Conservation (phyloP, 2,888 invertebrate genomes). For the Nasonovia ribisnigri region DNA sequence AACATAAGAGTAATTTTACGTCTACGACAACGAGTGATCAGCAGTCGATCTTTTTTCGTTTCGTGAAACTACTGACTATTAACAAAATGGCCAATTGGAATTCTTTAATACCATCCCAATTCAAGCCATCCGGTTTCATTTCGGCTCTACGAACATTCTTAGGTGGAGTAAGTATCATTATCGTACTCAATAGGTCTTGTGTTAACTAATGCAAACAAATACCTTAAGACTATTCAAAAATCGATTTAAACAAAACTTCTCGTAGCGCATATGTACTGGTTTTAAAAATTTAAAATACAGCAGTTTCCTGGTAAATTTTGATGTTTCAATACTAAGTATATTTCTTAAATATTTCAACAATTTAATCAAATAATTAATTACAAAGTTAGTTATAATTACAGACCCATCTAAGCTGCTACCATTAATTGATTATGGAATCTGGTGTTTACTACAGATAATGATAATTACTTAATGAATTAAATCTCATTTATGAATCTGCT, state of each 20-base stretch:
- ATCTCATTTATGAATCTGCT: no score
- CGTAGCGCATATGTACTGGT: background rate
- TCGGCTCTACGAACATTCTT: conserved; percentile 20
- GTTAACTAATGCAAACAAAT: background rate
- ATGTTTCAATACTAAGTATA: background rate
- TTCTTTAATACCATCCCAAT: conserved; percentile 19
- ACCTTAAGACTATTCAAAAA: background rate
- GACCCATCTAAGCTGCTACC: no score
- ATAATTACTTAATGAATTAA: background rate
- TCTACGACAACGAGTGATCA: background rate
- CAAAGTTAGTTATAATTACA: background rate
- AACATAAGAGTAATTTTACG: background rate
- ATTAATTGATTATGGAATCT: background rate
- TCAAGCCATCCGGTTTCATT: conserved; percentile 47
- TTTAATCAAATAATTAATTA: background rate
- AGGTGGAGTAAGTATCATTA: conserved; percentile 52
- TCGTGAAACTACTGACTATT: background rate
- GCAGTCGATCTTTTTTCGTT: background rate
- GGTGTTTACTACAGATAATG: background rate
- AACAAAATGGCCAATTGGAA: conserved; percentile 55
- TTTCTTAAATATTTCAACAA: background rate
- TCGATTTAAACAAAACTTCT: background rate
- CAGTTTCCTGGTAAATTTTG: background rate
- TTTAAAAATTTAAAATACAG: no score
- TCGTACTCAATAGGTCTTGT: background rate